Evolutionary conservation across 2,888 invertebrate genomes (phyloP), one percentile per base, ranked within the genome.

Genomic region (Dysmachus trigonus): DNA sequence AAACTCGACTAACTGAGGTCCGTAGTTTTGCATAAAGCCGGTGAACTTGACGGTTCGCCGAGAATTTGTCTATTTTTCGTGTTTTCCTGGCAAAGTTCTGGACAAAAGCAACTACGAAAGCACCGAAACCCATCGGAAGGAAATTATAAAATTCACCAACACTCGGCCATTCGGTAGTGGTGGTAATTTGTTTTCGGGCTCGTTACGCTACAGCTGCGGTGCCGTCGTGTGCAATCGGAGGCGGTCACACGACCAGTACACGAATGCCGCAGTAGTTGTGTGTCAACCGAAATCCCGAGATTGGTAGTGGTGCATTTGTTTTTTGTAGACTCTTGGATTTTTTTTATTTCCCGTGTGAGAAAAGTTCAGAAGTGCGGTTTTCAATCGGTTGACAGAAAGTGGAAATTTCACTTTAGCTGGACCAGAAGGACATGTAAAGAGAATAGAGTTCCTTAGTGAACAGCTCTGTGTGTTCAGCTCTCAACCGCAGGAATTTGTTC

Each of bases 251-350:
- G 15, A 18, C n/a, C n/a, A 47, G 47, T 13, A 22, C 22, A 47
- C n/a, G n/a, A 15, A 6, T 47, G 30, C 15, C 30, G n/a, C 5
- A 15, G 77, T 77, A 10, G 47, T 77, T 47, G 77, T 41, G 13
- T 77, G 47, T 77, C 77, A 77, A 73, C 33, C 47, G 8, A 77
- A n/a, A 22, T 76, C 15, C 13, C 13, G 22, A n/a, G 51, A 51
- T 77, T 77, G 15, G 77, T 77, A 30, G 77, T 77, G 30, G 77
- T 77, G 77, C 0, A 77, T 77, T 76, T 77, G 77, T 77, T 77
- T 47, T 35, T 51, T n/a, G 76, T 76, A 22, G 18, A 51, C 76
- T 10, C 10, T 30, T 77, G 47, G 6, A 13, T 30, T 31, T 8
- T 53, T 73, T 18, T 77, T 27, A 77, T 51, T 77, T 47, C 47